Percentiles rank a stretch among this genome's conserved stretches.
These are phyloP conservation scores for Siphamia tubifer DNA, from an alignment of 2,113 vertebrate genomes.

Conservation along the genomic window DNA sequence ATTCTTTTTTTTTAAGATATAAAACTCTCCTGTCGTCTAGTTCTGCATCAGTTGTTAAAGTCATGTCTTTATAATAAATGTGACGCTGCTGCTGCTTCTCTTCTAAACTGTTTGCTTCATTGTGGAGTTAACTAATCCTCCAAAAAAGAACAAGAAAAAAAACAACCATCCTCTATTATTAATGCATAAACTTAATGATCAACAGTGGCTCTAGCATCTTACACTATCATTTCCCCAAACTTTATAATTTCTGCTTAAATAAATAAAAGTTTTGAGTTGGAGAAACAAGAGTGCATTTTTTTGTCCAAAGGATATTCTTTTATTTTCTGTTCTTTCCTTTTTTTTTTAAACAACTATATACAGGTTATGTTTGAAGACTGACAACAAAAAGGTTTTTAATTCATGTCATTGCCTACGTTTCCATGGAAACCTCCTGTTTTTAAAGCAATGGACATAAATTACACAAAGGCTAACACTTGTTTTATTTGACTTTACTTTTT, in stretches of 20 bases:
- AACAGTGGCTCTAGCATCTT: slow-evolving; percentile 18
- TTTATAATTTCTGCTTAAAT: slow-evolving; percentile 63
- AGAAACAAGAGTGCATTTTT: slow-evolving; percentile 73
- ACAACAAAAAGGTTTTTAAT: slow-evolving; percentile 45
- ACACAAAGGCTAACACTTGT: slow-evolving; percentile 53
- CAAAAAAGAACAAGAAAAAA: too few relatives aligned
- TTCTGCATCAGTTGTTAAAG: slow-evolving; percentile 61
- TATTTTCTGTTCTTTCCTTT: slow-evolving; percentile 46
- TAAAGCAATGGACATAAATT: slow-evolving; percentile 44
- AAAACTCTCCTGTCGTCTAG: slow-evolving; percentile 68
- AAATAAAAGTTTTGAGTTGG: slow-evolving; percentile 73
- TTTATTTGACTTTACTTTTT: too few relatives aligned
- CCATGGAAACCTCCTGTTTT: slow-evolving; percentile 24
- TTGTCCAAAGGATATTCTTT: slow-evolving; percentile 59
- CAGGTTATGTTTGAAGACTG: slow-evolving; percentile 60
- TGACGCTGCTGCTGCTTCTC: slow-evolving; percentile 24
- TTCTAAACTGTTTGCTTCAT: slow-evolving; percentile 32
- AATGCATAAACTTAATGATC: slow-evolving; percentile 31
- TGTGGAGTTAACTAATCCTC: slow-evolving; percentile 25
- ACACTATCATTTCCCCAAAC: slow-evolving; percentile 52
- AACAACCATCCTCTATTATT: neutral
- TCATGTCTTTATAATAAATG: slow-evolving; percentile 56
- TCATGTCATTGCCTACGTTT: slow-evolving; percentile 19
- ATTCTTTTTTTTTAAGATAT: slow-evolving; percentile 75
- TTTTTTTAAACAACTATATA: slow-evolving; percentile 71